A percentile compares a stretch with the other conserved stretches of the same genome.
phyloP scores from a whole-genome alignment of 2,113 vertebrate genomes.

The Ailurus styani region DNA sequence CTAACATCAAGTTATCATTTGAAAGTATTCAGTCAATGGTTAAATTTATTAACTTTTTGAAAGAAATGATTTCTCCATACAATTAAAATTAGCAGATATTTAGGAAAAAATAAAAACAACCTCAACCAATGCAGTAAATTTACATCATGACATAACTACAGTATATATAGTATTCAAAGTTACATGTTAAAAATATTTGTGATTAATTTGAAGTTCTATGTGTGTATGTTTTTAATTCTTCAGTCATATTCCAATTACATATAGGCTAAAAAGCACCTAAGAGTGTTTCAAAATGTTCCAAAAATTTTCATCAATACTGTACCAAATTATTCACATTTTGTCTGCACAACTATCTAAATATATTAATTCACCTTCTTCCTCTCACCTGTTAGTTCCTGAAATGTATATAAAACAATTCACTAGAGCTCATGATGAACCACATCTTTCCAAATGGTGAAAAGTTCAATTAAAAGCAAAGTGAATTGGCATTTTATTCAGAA shows the following conservation, averaged over 20 bases:
- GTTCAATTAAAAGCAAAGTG: neutral
- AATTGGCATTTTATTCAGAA: neutral
- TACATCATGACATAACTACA: neutral
- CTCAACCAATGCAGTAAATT: neutral
- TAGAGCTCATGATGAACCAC: neutral
- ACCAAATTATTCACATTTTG: neutral
- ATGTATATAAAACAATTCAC: neutral
- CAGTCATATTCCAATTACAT: neutral
- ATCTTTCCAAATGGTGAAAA: neutral
- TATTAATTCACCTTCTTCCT: neutral
- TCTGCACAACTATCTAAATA: neutral
- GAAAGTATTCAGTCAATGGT: neutral
- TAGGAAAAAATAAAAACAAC: neutral
- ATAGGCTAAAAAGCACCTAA: neutral
- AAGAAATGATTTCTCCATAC: neutral
- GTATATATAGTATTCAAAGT: neutral
- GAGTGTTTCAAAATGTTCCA: neutral
- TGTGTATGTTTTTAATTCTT: neutral
- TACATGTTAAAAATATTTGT: neutral
- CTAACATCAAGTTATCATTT: neutral
- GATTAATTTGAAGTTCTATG: neutral
- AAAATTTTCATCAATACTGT: neutral
- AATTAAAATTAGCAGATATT: neutral
- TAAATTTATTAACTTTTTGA: neutral
- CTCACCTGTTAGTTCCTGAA: neutral